phyloP scores from a whole-genome alignment of 2,797 vertebrate species.

The Anableps anableps region DNA sequence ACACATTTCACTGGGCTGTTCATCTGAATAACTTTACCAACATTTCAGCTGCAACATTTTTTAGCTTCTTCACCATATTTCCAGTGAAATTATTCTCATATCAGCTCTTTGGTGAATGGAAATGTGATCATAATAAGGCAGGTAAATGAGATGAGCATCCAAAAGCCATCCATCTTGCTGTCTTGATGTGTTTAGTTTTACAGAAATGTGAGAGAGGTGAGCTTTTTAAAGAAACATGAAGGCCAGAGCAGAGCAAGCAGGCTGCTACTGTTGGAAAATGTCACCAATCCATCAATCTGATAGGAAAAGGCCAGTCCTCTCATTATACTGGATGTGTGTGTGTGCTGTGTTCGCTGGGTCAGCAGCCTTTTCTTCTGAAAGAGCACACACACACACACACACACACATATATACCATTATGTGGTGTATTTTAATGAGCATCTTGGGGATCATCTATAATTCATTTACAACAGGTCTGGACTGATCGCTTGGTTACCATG shows the following conservation, averaged over 20 bases:
- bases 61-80: not conserved
- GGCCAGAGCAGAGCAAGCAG: conserved; percentile 27
- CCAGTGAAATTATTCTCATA: not conserved
- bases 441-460: conserved; percentile 43
- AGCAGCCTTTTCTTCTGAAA: no score
- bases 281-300: conserved; percentile 71
- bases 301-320: conserved; percentile 66
- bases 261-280: conserved; percentile 64
- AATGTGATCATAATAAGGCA: not conserved
- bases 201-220: conserved; percentile 18
- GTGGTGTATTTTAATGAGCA: conserved; percentile 47
- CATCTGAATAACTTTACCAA: not conserved
- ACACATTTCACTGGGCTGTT: not conserved
- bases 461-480: conserved; percentile 41
- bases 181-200: not conserved
- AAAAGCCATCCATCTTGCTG: not conserved
- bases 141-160: not conserved
- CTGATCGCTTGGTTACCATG: conserved; percentile 14
- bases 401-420: conserved; percentile 7
- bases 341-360: no score
- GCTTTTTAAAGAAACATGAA: conserved; percentile 43
- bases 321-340: conserved; percentile 50
- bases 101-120: not conserved
- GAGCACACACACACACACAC: not conserved
- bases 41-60: not conserved